These are phyloP conservation scores for Aphidius gifuensis DNA, from an alignment of 1,140 invertebrate genomes.

Conservation along the genomic window DNA sequence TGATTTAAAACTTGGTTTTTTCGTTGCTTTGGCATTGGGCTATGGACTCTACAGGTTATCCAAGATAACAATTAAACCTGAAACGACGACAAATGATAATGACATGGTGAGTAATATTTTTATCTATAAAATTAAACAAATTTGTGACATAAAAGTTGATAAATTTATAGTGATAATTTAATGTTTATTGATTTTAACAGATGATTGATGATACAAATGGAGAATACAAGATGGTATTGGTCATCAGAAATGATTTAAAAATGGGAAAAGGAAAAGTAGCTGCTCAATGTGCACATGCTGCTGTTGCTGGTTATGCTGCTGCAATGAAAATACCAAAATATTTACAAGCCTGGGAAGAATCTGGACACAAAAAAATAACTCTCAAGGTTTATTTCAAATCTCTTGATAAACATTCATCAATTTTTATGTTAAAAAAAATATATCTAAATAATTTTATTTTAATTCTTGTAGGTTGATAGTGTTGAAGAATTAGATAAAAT, in stretches of 20 bases:
- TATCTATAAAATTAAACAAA: neutral
- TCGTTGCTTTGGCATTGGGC: slow-evolving; percentile 11
- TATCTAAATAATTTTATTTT: neutral
- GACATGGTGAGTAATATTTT: slow-evolving; percentile 8
- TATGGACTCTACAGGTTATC: slow-evolving; percentile 19
- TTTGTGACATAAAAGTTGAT: neutral
- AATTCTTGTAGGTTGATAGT: slow-evolving; percentile 56
- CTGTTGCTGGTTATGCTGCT: slow-evolving; percentile 74
- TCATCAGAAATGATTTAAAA: slow-evolving; percentile 84
- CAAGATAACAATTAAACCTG: neutral
- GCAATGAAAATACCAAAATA: slow-evolving; percentile 61
- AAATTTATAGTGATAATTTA: neutral
- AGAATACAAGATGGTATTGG: slow-evolving; percentile 79
- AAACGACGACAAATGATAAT: neutral
- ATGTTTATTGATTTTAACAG: neutral
- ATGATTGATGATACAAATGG: slow-evolving; percentile 27
- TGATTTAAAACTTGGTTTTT: slow-evolving; percentile 19
- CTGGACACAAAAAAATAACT: slow-evolving; percentile 82
- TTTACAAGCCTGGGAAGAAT: slow-evolving; percentile 71
- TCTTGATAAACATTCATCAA: slow-evolving; percentile 15
- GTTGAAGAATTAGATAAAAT: slow-evolving; percentile 66
- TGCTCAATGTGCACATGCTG: slow-evolving; percentile 89
- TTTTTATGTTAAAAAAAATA: too few species aligned
- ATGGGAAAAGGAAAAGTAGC: slow-evolving; percentile 95
- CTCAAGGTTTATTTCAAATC: slow-evolving; percentile 57